Evolutionary conservation across 2,888 invertebrate genomes (phyloP), one percentile per base, ranked within the genome.

Genomic region (Polydrusus pterygomalis): DNA sequence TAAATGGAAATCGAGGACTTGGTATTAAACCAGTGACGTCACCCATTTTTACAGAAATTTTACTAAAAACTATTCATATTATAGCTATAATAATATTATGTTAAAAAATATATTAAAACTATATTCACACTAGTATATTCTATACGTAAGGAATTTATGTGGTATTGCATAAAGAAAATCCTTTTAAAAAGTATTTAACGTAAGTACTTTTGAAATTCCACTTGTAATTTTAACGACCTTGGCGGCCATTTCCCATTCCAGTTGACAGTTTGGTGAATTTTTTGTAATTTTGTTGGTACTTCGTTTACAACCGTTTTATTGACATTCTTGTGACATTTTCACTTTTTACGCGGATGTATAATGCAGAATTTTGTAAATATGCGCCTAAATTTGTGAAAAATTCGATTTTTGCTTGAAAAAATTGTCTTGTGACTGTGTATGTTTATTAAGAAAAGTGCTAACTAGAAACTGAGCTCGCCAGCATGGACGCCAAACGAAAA

Each of bases 401-500:
- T 40, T 25, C 17, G 60, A 38, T 60, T 58, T 60, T 34, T 15
- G 47, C 43, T 13, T 45, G n/a, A 58, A 58, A 70, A 56, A 34
- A 1, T 56, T 9, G 56, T 56, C 2, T 8, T 34, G 13, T 30
- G 34, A 15, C 15, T 20, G 63, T 62, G 62, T 34, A 49, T 70
- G 51, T 17, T 25, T n/a, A 11, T 43, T 64, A 11, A n/a, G 43
- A 17, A 34, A 34, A 34, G 18, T 38, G 30, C 9, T 45, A 47
- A 60, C 9, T 34, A 34, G 30, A 43, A 30, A 69, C 62, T 15
- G 13, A 47, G n/a, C 15, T n/a, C 45, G 25, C 38, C 60, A 56
- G 47, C 54, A 78, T 78, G 78, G 78, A 78, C 71, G 70, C 74
- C 34, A 78, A 77, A 71, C 63, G 78, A 25, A 78, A 78, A 70